Evolutionary conservation across 1,140 invertebrate genomes (phyloP), one percentile per base, ranked within the genome.

Genomic region (Bombus huntii): DNA sequence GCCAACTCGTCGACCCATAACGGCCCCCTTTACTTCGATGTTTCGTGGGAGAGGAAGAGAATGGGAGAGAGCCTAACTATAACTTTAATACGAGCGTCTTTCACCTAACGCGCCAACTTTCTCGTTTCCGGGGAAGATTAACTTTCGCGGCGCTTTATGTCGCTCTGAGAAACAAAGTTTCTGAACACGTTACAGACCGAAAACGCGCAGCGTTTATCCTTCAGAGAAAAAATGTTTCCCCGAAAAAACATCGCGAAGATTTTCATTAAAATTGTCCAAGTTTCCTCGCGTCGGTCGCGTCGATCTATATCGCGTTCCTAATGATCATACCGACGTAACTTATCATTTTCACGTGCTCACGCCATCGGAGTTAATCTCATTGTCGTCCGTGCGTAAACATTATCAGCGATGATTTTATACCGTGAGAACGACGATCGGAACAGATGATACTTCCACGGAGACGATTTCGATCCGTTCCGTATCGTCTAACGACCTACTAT

Each of bases 1-100:
- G 44, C 42, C 2, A 22, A 37, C 34, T 76, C 66, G 81, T 89
- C 77, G 88, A 77, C 62, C 62, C 57, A 76, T 18, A 74, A 4
- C 3, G 4, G 42, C 68, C 59, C 75, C 65, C 10, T 70, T 80
- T 34, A 28, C 22, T 74, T 87, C 37, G 15, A 47, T 18, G 28
- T 42, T 57, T 37, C 42, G 37, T 22, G 59, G 59, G 65, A 6
- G 44, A 79, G 18, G 25, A 13, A 34, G 42, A 70, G 13, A 18
- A 31, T 28, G 31, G 37, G 34, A 37, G 6, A 34, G n/a, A 62
- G 28, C 25, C 74, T 6, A 68, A 81, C 70, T 31, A 57, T 47
- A 39, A 81, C 70, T 31, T 66, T 47, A 39, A 57, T 79, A 57
- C 44, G 47, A 65, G 66, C 62, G 34, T 42, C 73, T 44, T n/a